Percentiles rank a stretch among this genome's conserved stretches.
Conservation (phyloP, 2,113 vertebrate species). For the Elachura formosa region DNA sequence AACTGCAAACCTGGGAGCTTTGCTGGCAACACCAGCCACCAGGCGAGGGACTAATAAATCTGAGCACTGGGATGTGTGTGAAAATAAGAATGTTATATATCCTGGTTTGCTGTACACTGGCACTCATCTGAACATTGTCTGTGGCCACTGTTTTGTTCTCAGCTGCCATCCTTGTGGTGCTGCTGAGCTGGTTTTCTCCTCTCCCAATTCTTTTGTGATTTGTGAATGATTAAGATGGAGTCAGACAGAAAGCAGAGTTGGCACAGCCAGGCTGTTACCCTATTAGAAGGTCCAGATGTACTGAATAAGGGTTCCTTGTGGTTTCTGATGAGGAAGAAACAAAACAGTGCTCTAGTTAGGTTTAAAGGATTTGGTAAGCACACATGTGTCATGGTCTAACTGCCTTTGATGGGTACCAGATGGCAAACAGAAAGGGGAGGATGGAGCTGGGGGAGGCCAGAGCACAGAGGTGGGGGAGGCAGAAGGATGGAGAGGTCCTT, state of each 20-base stretch:
- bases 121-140: rapidly evolving
- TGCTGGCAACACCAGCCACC: not conserved
- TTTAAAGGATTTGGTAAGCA: slow-evolving; percentile 53
- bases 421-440: slow-evolving; percentile 36
- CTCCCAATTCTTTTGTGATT: slow-evolving; percentile 42
- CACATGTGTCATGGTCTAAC: slow-evolving; percentile 39
- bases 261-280: slow-evolving; percentile 43
- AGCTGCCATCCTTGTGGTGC: not conserved
- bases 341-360: slow-evolving; percentile 50
- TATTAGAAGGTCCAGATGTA: slow-evolving; percentile 63
- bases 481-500: not conserved
- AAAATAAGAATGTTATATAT: not conserved
- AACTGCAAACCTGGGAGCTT: not conserved
- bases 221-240: slow-evolving; percentile 50
- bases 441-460: not conserved
- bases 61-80: rapidly evolving
- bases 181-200: slow-evolving; percentile 2
- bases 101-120: not conserved
- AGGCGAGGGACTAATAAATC: rapidly evolving
- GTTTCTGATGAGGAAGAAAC: slow-evolving; percentile 59
- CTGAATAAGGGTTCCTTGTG: slow-evolving; percentile 33
- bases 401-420: slow-evolving; percentile 61
- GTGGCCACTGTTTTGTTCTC: not conserved
- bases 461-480: not conserved
- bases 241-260: slow-evolving; percentile 50